Conservation (phyloP, 2,113 vertebrate genomes). For the Chamaetylas fuelleborni region DNA sequence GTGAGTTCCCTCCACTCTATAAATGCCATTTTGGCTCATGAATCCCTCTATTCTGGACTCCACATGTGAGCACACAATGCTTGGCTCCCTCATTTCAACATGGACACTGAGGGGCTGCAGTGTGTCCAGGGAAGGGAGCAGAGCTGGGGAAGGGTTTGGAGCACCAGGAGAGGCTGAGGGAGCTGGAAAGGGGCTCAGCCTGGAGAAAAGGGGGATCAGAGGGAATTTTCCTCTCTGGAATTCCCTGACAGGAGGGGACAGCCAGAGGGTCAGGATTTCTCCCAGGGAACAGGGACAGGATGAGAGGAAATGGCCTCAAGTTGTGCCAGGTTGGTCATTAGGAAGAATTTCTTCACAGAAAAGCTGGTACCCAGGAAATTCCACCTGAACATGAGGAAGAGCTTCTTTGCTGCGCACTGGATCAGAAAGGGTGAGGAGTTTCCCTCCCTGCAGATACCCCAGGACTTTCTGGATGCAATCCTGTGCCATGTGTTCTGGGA, state of each 20-base stretch:
- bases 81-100: fast-evolving
- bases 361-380: neutral
- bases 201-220: neutral
- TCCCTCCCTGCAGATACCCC: neutral
- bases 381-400: neutral
- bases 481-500: neutral
- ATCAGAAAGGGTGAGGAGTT: neutral
- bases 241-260: neutral
- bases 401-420: neutral
- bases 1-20: neutral
- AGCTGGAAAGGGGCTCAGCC: neutral
- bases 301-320: fast-evolving
- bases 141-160: too few species aligned
- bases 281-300: neutral
- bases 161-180: too few species aligned
- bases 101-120: neutral
- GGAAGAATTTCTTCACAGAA: neutral
- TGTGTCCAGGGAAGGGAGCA: fast-evolving
- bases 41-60: fast-evolving
- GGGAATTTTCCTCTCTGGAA: too few species aligned
- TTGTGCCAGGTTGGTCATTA: neutral
- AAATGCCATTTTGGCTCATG: fast-evolving
- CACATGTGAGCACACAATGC: neutral
- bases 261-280: fast-evolving
- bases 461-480: neutral